phyloP scores from a whole-genome alignment of 2,113 vertebrate genomes.

The Seriola rivoliana region DNA sequence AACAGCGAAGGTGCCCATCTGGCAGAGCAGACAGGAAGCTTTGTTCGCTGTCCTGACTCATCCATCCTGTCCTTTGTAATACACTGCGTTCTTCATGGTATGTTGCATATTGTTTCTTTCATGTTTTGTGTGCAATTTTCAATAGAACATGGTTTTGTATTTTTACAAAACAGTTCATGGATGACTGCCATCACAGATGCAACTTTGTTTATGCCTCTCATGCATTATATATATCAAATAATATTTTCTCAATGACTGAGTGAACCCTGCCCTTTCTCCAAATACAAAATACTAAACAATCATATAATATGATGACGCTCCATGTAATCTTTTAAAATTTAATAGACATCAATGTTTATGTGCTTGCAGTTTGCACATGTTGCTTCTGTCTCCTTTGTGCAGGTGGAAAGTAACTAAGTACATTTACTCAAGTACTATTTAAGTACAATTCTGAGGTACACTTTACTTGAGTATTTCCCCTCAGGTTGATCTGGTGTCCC shows the following conservation, averaged over 20 bases:
- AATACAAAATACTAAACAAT: constrained; percentile 17
- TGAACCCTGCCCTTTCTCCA: neutral
- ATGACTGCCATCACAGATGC: constrained; percentile 21
- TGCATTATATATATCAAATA: constrained; percentile 29
- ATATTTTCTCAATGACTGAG: constrained; percentile 1
- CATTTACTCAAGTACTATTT: too few relatives aligned
- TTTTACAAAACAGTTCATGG: constrained; percentile 3
- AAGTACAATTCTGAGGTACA: too few relatives aligned
- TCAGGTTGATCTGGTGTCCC: too few relatives aligned
- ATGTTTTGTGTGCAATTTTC: constrained; percentile 9
- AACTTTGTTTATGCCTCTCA: constrained; percentile 18
- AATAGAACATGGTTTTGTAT: neutral
- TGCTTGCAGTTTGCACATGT: too few relatives aligned
- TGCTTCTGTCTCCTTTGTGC: too few relatives aligned
- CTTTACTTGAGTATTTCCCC: too few relatives aligned
- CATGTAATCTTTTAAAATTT: neutral
- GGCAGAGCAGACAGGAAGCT: constrained; percentile 55
- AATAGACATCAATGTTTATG: too few relatives aligned
- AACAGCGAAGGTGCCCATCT: constrained; percentile 61
- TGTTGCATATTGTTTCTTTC: constrained; percentile 20
- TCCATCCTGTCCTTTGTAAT: constrained; percentile 41
- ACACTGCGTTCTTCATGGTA: constrained; percentile 14
- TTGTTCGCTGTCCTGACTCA: constrained; percentile 40
- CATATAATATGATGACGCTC: neutral
- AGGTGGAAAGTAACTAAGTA: too few relatives aligned